Evolutionary conservation across 2,888 invertebrate genomes (phyloP).

Genomic region (Callyntrura guangdongensis): DNA sequence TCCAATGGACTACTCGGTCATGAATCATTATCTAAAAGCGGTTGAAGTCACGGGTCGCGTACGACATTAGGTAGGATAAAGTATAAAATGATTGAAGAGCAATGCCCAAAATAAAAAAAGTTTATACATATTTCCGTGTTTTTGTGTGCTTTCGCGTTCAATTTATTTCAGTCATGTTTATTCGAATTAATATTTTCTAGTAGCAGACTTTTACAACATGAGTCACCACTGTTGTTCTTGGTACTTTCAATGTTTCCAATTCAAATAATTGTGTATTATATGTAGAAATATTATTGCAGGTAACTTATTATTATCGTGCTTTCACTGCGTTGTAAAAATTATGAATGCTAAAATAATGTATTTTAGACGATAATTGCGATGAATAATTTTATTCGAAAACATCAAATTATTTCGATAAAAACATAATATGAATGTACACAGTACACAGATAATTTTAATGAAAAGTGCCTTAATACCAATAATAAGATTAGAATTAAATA

Average conservation of each 20-base stretch:
- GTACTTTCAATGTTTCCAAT: neutral
- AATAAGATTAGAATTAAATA: neutral
- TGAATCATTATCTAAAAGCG: too few relatives aligned
- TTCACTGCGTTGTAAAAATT: slow-evolving; percentile 14
- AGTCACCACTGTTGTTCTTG: slow-evolving; percentile 27
- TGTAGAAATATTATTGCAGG: neutral
- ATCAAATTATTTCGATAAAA: neutral
- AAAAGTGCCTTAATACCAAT: slow-evolving; percentile 29
- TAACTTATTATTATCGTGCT: slow-evolving; percentile 5
- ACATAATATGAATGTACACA: slow-evolving; percentile 3
- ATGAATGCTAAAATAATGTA: neutral
- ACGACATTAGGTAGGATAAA: neutral
- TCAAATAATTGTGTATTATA: slow-evolving; percentile 17
- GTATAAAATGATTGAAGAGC: neutral
- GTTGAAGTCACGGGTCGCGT: neutral
- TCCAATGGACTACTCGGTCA: too few relatives aligned
- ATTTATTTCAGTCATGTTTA: slow-evolving; percentile 41
- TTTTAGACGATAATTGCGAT: slow-evolving; percentile 24
- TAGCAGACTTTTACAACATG: slow-evolving; percentile 56
- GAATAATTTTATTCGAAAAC: slow-evolving; percentile 24
- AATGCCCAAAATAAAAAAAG: neutral
- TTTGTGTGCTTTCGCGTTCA: neutral
- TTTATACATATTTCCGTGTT: neutral
- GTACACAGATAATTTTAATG: neutral
- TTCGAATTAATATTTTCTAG: slow-evolving; percentile 36